Evolutionary conservation across 1,140 invertebrate species (phyloP).

Genomic region (Calliphora vicina): DNA sequence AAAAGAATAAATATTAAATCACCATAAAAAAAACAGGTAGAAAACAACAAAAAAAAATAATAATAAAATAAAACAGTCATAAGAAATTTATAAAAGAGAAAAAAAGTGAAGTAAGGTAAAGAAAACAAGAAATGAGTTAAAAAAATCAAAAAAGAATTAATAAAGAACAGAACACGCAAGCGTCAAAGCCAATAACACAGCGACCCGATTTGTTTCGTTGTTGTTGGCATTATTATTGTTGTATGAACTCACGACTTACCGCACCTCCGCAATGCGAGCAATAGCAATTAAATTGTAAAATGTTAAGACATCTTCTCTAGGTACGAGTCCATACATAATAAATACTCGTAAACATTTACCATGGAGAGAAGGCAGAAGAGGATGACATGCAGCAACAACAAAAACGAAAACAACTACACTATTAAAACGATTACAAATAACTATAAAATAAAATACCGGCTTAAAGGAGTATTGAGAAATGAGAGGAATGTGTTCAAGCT

Average conservation of each 20-base stretch:
- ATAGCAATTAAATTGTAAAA: neutral
- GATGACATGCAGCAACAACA: neutral
- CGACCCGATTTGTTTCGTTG: neutral
- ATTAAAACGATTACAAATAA: neutral
- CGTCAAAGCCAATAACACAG: neutral
- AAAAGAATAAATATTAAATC: neutral
- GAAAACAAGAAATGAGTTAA: neutral
- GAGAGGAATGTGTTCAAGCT: neutral
- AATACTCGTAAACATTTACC: no score
- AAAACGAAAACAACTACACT: neutral
- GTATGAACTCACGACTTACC: conserved; percentile 2
- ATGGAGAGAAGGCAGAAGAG: no score
- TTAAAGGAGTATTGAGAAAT: conserved; percentile 7
- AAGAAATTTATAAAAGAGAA: neutral
- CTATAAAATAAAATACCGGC: neutral
- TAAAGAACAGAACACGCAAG: neutral
- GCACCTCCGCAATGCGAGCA: neutral
- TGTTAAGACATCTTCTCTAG: neutral
- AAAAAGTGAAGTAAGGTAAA: neutral
- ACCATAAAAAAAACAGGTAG: conserved; percentile 3
- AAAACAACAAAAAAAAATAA: neutral
- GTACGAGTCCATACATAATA: neutral
- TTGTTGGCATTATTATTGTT: neutral
- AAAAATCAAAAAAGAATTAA: neutral
- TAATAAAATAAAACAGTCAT: neutral